Conservation (phyloP, 2,888 invertebrate species). For the Ormia ochracea region DNA sequence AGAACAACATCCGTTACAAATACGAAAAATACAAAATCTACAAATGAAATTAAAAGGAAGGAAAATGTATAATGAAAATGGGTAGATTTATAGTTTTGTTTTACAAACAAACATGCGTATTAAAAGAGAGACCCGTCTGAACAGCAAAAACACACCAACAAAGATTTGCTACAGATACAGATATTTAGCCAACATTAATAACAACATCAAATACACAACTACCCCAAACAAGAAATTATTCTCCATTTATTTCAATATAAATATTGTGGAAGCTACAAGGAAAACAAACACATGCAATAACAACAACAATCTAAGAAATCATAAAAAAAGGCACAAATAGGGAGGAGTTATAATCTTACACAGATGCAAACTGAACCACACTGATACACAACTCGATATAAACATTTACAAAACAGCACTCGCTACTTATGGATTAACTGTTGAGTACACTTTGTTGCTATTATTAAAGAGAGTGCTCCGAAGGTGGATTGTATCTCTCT, state of each 20-base stretch:
- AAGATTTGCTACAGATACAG: constrained; percentile 35
- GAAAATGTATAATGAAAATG: constrained; percentile 18
- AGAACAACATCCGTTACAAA: constrained; percentile 63
- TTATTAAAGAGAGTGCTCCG: constrained; percentile 43
- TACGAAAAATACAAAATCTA: constrained; percentile 6
- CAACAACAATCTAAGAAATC: background rate
- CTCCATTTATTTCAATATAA: constrained; percentile 65
- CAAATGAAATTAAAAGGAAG: constrained; percentile 42
- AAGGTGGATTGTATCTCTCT: constrained; percentile 45
- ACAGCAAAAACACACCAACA: constrained; percentile 2
- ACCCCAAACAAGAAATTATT: constrained; percentile 38
- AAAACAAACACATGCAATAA: constrained; percentile 35
- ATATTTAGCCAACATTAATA: constrained; percentile 42
- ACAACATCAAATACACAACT: constrained; percentile 6
- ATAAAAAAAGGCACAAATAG: background rate
- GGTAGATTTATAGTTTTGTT: constrained; percentile 19
- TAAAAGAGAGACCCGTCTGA: background rate
- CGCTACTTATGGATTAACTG: constrained; percentile 43
- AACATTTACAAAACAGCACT: constrained; percentile 2
- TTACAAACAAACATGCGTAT: constrained; percentile 22
- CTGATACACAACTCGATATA: constrained; percentile 3
- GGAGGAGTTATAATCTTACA: constrained; percentile 49
- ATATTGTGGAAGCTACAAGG: constrained; percentile 68
- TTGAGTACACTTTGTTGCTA: constrained; percentile 48
- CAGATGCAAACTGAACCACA: constrained; percentile 1